Conservation (phyloP, 2,113 vertebrate genomes). For the Melospiza melodia region DNA sequence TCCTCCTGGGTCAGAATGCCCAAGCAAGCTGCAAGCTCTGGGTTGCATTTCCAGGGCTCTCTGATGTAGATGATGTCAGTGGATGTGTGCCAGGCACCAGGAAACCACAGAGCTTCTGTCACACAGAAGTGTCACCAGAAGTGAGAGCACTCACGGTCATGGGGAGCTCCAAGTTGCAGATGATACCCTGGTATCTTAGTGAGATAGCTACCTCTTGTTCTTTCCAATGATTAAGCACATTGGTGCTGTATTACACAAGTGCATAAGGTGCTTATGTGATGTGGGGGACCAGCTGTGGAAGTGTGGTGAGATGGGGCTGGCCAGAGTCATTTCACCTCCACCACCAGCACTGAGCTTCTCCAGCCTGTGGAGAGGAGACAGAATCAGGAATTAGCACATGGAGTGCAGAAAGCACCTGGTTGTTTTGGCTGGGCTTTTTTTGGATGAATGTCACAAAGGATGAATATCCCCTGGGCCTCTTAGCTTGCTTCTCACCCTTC, state of each 20-base stretch:
- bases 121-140: not conserved
- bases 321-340: not conserved
- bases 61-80: accelerated
- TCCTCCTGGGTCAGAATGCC: not conserved
- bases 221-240: not conserved
- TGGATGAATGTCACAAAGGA: not conserved
- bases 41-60: not conserved
- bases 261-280: not conserved
- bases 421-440: not conserved
- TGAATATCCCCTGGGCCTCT: not conserved
- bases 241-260: not conserved
- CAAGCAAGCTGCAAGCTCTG: not conserved
- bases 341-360: not conserved
- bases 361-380: not conserved
- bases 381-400: not conserved
- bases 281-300: not conserved
- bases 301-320: not conserved
- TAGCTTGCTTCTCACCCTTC: not conserved
- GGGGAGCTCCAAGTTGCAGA: not conserved
- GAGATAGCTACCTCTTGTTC: not conserved
- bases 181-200: not conserved
- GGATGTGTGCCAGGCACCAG: not conserved
- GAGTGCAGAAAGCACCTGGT: not conserved
- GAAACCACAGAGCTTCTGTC: not conserved
- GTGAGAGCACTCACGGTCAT: not conserved